Percentiles rank a stretch among this genome's conserved stretches.
Evolutionary conservation across 23 tunicate genomes (phyloP).

Genomic region (Botrylloides violaceus): DNA sequence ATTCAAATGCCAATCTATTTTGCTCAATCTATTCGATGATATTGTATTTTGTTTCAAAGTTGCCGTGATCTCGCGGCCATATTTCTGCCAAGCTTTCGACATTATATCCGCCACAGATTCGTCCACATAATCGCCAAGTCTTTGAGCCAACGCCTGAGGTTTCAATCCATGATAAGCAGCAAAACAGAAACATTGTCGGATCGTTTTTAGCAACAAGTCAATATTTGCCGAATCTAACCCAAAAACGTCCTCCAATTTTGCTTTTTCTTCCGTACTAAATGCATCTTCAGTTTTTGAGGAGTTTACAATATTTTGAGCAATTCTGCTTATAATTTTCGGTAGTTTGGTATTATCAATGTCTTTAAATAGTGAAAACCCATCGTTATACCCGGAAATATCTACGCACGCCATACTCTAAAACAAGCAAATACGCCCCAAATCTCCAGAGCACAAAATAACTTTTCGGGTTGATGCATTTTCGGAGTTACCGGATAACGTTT

Average conservation of each 20-base stretch:
- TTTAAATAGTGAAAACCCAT: constrained; percentile 38
- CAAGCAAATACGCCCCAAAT: too few species aligned
- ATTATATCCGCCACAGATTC: constrained; percentile 26
- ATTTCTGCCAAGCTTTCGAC: constrained; percentile 39
- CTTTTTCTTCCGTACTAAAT: constrained; percentile 42
- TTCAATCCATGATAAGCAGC: constrained; percentile 65
- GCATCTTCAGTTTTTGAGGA: constrained; percentile 5
- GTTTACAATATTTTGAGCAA: constrained; percentile 38
- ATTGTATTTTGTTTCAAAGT: constrained; percentile 63
- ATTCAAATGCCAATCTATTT: constrained; percentile 75
- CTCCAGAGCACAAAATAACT: too few species aligned
- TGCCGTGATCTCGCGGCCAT: constrained; percentile 34
- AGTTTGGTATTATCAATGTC: constrained; percentile 18
- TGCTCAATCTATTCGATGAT: constrained; percentile 41
- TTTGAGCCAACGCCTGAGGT: constrained; percentile 25
- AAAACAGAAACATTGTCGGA: constrained; percentile 17
- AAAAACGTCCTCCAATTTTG: constrained; percentile 38
- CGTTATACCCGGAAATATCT: constrained; percentile 25
- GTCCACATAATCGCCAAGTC: constrained; percentile 21
- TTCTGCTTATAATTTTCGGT: constrained; percentile 35
- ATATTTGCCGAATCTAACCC: constrained; percentile 14
- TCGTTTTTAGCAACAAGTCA: constrained; percentile 35
- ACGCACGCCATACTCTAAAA: too few species aligned
- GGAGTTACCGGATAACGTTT: too few species aligned
- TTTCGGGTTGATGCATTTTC: too few species aligned